phyloP scores from a whole-genome alignment of 2,888 invertebrate genomes.

The Iphiclides podalirius region DNA sequence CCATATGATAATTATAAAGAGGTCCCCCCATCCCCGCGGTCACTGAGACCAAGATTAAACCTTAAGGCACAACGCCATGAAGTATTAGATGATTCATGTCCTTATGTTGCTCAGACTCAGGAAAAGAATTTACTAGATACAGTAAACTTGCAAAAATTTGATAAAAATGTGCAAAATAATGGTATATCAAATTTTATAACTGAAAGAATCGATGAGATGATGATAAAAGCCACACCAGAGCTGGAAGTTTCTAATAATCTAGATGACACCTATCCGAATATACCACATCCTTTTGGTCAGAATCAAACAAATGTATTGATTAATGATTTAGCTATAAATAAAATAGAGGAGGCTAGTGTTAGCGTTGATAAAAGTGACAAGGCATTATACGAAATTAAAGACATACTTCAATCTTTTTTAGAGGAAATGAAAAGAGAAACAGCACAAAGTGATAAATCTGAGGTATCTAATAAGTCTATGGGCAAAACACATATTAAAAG shows the following conservation, averaged over 20 bases:
- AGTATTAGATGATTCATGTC: constrained; percentile 43
- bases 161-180: constrained; percentile 23
- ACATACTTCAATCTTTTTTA: constrained; percentile 62
- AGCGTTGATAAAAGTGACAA: constrained; percentile 58
- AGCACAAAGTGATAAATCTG: constrained; percentile 45
- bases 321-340: constrained; percentile 44
- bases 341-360: constrained; percentile 45
- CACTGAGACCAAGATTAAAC: constrained; percentile 58
- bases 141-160: constrained; percentile 17
- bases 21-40: constrained; percentile 65
- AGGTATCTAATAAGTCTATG: constrained; percentile 26
- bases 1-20: constrained; percentile 49
- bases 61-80: constrained; percentile 53
- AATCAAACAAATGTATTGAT: constrained; percentile 34
- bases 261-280: constrained; percentile 36
- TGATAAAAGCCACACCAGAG: background rate
- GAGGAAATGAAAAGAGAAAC: constrained; percentile 65
- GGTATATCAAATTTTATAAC: constrained; percentile 2
- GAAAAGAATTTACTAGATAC: background rate
- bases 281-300: constrained; percentile 36
- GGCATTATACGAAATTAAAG: constrained; percentile 67
- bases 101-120: constrained; percentile 6
- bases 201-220: constrained; percentile 7
- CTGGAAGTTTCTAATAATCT: constrained; percentile 30
- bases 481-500: constrained; percentile 8